Percentiles rank a stretch among this genome's conserved stretches.
phyloP scores from a whole-genome alignment of 1,140 invertebrate genomes.

The Drosophila lacertosa region DNA sequence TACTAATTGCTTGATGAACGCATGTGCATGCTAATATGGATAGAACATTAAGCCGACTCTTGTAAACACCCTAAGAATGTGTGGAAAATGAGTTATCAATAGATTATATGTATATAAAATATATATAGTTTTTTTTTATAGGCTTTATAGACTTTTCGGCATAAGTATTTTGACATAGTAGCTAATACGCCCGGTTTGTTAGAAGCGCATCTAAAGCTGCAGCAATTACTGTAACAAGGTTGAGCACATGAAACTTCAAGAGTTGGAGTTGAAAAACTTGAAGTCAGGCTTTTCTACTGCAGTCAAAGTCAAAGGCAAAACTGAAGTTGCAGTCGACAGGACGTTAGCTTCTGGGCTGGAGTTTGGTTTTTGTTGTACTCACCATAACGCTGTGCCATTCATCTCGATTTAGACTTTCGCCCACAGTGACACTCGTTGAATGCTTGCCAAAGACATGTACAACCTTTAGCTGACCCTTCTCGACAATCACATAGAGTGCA shows the following conservation, averaged over 20 bases:
- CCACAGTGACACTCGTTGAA: constrained; percentile 93
- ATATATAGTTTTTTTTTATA: no score
- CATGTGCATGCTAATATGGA: constrained; percentile 63
- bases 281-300: neutral
- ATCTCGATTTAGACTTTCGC: constrained; percentile 93
- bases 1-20: constrained; percentile 76
- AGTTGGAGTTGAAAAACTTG: constrained; percentile 25
- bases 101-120: no score
- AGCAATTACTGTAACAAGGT: constrained; percentile 31
- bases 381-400: constrained; percentile 94
- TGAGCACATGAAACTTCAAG: constrained; percentile 33
- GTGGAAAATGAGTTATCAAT: neutral
- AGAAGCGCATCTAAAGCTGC: constrained; percentile 14
- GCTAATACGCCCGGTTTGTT: neutral
- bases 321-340: neutral
- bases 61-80: neutral
- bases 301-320: constrained; percentile 25
- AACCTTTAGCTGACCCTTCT: constrained; percentile 94
- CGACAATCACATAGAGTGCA: constrained; percentile 94
- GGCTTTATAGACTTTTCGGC: no score
- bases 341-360: neutral
- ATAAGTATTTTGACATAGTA: no score
- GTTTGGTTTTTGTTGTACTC: constrained; percentile 56
- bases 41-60: constrained; percentile 11
- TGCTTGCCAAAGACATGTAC: constrained; percentile 95